A percentile compares a stretch with the other conserved stretches of the same genome.
Evolutionary conservation across 2,888 invertebrate species (phyloP).

Genomic region (Stomorhina lunata): DNA sequence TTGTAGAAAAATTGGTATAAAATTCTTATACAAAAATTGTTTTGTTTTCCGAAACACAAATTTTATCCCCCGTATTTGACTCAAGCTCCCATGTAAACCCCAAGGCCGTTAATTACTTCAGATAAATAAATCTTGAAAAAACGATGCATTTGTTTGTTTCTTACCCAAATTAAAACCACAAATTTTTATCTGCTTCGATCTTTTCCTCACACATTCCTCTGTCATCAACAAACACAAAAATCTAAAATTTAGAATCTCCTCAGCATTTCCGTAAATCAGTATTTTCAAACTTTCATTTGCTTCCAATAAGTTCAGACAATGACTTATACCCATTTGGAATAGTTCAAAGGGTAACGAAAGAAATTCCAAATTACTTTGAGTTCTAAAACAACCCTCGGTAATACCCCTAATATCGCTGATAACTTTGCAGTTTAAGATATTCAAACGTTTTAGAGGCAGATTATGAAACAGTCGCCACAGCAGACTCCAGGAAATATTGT

Average conservation of each 20-base stretch:
- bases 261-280: slow-evolving; percentile 29
- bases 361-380: slow-evolving; percentile 15
- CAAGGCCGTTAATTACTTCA: too few species aligned
- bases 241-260: slow-evolving; percentile 14
- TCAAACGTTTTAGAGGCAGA: slow-evolving; percentile 15
- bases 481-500: slow-evolving; percentile 40
- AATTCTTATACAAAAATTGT: too few species aligned
- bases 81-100: too few species aligned
- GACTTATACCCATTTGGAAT: slow-evolving; percentile 8
- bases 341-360: slow-evolving; percentile 29
- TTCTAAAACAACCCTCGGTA: neutral
- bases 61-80: too few species aligned
- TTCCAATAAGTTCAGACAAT: slow-evolving; percentile 39
- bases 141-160: too few species aligned
- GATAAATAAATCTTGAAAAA: too few species aligned
- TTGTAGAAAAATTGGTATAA: too few species aligned
- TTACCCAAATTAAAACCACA: slow-evolving; percentile 55
- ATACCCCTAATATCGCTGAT: neutral
- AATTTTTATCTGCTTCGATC: slow-evolving; percentile 27
- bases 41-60: too few species aligned
- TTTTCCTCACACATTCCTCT: neutral
- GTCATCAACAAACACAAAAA: slow-evolving; percentile 16
- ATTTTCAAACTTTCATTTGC: slow-evolving; percentile 20
- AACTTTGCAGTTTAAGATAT: neutral
- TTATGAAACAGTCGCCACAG: slow-evolving; percentile 17